Conservation (phyloP, 2,888 invertebrate species). For the Caenorhabditis sp. region DNA sequence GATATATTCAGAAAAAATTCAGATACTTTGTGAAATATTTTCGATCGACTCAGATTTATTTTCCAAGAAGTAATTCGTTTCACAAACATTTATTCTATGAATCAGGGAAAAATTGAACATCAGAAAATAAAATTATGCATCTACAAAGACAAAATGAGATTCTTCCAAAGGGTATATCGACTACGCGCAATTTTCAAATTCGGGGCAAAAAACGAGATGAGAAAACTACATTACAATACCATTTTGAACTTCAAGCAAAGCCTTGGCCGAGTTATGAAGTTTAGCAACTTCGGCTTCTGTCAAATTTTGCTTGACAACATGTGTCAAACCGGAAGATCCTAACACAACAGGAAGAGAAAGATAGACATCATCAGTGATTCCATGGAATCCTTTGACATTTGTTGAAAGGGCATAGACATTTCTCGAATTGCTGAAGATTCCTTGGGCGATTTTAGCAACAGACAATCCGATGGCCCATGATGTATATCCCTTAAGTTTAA, state of each 20-base stretch:
- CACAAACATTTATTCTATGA: neutral
- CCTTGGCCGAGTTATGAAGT: conserved; percentile 63
- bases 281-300: conserved; percentile 58
- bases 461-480: conserved; percentile 74
- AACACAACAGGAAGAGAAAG: conserved; percentile 80
- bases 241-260: conserved; percentile 64
- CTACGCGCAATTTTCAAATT: neutral
- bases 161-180: neutral
- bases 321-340: conserved; percentile 67
- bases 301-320: conserved; percentile 64
- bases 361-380: conserved; percentile 83
- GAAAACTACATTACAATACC: conserved; percentile 33
- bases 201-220: neutral
- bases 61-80: too few species aligned
- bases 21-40: too few species aligned
- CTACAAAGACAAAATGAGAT: conserved; percentile 15
- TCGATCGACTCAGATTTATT: too few species aligned
- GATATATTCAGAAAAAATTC: too few species aligned
- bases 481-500: conserved; percentile 73
- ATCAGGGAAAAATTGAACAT: neutral
- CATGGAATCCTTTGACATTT: conserved; percentile 79
- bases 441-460: conserved; percentile 71
- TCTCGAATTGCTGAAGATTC: conserved; percentile 72
- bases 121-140: neutral
- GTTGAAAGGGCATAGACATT: conserved; percentile 72